Evolutionary conservation across 2,888 invertebrate species (phyloP).

Genomic region (Sepioteuthis lessoniana): DNA sequence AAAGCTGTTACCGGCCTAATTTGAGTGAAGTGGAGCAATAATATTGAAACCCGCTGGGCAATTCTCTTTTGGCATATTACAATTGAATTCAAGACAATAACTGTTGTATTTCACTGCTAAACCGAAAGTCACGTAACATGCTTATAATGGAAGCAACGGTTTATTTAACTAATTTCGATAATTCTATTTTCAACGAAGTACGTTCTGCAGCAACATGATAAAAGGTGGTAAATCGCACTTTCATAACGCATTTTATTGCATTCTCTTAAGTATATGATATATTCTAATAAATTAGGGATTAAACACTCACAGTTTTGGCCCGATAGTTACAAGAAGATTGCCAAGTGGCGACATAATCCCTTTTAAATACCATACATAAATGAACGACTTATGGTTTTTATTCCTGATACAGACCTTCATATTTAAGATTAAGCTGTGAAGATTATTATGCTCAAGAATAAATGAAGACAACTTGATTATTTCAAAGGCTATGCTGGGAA

Average conservation of each 20-base stretch:
- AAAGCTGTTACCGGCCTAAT: not conserved
- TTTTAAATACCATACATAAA: not conserved
- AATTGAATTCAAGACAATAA: not conserved
- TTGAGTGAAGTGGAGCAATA: not conserved
- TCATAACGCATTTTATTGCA: not conserved
- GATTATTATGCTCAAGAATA: too few relatives aligned
- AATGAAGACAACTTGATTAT: too few relatives aligned
- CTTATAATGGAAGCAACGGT: not conserved
- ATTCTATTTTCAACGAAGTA: not conserved
- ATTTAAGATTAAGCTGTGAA: too few relatives aligned
- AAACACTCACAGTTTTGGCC: not conserved
- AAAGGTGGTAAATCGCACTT: not conserved
- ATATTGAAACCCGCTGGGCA: not conserved
- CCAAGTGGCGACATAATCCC: too few relatives aligned
- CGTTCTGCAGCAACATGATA: not conserved
- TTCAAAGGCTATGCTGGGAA: too few relatives aligned
- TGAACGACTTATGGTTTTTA: not conserved
- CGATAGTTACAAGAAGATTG: not conserved
- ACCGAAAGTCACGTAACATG: not conserved
- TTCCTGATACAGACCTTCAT: too few relatives aligned
- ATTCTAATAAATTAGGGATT: not conserved
- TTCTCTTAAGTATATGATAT: not conserved
- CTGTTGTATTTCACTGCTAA: not conserved
- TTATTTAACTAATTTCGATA: not conserved
- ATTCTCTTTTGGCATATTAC: not conserved